Conservation (phyloP, 2,113 vertebrate genomes). For the Vidua chalybeata region DNA sequence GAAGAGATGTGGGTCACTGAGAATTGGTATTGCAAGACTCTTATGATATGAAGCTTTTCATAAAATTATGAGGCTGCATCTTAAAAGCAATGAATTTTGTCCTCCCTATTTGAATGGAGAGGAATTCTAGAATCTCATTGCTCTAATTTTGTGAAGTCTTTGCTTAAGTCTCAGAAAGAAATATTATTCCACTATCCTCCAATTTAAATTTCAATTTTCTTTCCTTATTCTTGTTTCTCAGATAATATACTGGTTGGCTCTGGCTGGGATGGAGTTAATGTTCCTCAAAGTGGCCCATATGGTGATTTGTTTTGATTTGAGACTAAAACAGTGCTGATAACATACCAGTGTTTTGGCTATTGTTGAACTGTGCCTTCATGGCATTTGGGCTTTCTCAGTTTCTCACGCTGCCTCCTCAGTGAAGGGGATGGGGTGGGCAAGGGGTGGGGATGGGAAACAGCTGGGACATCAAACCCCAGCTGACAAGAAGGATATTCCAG, state of each 20-base stretch:
- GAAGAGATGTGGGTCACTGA: not conserved
- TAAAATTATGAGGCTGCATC: not conserved
- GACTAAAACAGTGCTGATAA: not conserved
- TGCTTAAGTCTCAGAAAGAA: not conserved
- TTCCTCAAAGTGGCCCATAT: not conserved
- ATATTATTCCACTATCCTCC: not conserved
- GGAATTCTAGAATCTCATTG: not conserved
- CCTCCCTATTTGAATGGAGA: not conserved
- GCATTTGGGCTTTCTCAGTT: not conserved
- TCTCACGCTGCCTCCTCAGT: not conserved
- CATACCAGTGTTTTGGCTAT: not conserved
- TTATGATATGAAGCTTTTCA: not conserved
- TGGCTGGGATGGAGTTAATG: not conserved
- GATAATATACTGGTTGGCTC: not conserved
- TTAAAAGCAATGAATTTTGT: not conserved
- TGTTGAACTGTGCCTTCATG: not conserved
- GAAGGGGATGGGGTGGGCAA: not conserved
- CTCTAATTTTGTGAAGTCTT: not conserved
- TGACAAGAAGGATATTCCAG: not conserved
- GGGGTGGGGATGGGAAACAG: not conserved
- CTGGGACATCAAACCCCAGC: not conserved
- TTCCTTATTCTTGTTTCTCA: not conserved
- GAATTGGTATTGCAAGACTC: not conserved
- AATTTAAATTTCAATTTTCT: not conserved
- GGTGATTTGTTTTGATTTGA: not conserved